A percentile compares a stretch with the other conserved stretches of the same genome.
Conservation (phyloP, 2,888 invertebrate genomes). For the Thereva nobilitata region DNA sequence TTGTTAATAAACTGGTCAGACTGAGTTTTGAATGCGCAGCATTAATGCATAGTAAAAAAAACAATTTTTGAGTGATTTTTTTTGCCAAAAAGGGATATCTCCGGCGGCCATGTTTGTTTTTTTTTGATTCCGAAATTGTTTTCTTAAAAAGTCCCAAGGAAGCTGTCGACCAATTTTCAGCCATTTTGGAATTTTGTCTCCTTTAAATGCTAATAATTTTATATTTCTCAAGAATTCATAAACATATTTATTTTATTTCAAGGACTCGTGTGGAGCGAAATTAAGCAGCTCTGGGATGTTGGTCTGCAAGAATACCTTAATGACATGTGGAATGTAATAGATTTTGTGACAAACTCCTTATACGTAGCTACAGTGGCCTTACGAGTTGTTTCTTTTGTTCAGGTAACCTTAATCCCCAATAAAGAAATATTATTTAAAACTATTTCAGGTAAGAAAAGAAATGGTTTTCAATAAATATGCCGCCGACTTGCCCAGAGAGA, state of each 20-base stretch:
- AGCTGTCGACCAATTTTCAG: too few species aligned
- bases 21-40: too few species aligned
- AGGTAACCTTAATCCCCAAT: constrained; percentile 56
- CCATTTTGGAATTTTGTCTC: too few species aligned
- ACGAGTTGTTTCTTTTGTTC: constrained; percentile 90
- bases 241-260: constrained; percentile 30
- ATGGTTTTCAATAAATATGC: constrained; percentile 64
- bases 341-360: constrained; percentile 96
- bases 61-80: too few species aligned
- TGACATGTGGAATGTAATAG: constrained; percentile 99
- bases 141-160: too few species aligned
- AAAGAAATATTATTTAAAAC: neutral
- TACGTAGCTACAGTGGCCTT: constrained; percentile 97
- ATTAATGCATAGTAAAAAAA: too few species aligned
- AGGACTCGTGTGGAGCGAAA: constrained; percentile 98
- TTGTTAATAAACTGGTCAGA: too few species aligned
- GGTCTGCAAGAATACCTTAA: constrained; percentile 95
- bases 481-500: constrained; percentile 74
- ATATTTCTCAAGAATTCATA: neutral
- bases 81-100: too few species aligned
- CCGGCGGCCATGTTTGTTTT: too few species aligned
- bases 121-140: too few species aligned
- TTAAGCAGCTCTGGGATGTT: constrained; percentile 98
- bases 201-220: too few species aligned
- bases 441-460: constrained; percentile 72